Base-by-base conservation (phyloP, 2,113 vertebrate species). In the Abramis brama region DNA sequence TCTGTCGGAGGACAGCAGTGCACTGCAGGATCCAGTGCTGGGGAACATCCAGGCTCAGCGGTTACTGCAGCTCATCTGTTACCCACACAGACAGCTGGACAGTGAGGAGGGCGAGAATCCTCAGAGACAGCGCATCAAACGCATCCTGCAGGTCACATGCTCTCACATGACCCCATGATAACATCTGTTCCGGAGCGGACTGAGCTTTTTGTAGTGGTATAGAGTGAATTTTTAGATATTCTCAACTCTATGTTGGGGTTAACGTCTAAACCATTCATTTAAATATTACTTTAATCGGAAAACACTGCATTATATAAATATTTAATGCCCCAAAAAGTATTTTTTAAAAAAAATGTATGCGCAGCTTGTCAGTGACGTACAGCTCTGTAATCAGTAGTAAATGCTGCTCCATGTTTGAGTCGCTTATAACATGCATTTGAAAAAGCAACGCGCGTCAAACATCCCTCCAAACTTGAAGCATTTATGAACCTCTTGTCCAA, bases 31-130 rank as follows among this genome's bases (percentile, higher is more conserved):
- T 89, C 98, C 98, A 0, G 98, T 99, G 89, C 94, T 99, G 91
- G 97, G 97, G 79, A 99, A 98, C 91, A 98, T 97, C 57, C 98
- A 99, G 90, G 98, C 98, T 23, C 98, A 99, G 87, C 94, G 98
- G 84, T 95, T 99, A 36, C 97, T 99, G 95, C 98, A 99, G 93
- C 96, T 99, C 76, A 99, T 99, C 88, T 99, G 98, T 92, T 99
- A 99, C 62, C 98, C 98, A 17, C 97, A 99, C 89, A 96, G 98
- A 45, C 95, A 99, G 91, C 94, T 98, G 88, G 98, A 99, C 95
- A 97, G 93, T 0, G 98, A 99, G 80, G 97, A 99, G 60, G 98
- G 98, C 11, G 98, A 99, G 90, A 99, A 99, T 91, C 98, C 98
- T 19, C 98, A 99, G 91, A 95, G 98, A 79, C 98, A 99, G 89